These are phyloP conservation scores for Aulostomus chinensis DNA, from an alignment of 2,797 vertebrate genomes.

Conservation along the genomic window DNA sequence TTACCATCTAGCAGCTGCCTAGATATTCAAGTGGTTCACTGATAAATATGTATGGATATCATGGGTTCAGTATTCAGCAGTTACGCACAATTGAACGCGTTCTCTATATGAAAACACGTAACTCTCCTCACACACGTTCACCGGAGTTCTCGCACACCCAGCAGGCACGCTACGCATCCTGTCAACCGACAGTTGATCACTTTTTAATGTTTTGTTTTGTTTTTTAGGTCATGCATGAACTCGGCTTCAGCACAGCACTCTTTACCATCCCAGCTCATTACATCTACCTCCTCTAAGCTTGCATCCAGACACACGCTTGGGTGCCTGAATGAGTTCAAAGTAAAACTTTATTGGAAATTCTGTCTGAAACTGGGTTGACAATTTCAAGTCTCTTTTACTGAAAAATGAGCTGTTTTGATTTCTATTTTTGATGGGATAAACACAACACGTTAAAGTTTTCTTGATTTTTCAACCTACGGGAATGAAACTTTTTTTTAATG, in stretches of 20 bases:
- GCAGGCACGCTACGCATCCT: constrained; percentile 13
- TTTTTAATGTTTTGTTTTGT: constrained; percentile 33
- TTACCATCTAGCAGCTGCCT: constrained; percentile 2
- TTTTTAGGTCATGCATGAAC: constrained; percentile 51
- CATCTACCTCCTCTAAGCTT: neutral
- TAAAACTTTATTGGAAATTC: constrained; percentile 3
- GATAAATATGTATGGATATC: constrained; percentile 41
- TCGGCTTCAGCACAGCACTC: constrained; percentile 1
- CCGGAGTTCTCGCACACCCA: constrained; percentile 19
- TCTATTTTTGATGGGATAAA: too few species aligned
- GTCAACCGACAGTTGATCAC: constrained; percentile 40
- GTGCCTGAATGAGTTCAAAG: too few species aligned
- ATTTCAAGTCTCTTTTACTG: too few species aligned
- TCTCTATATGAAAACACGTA: constrained; percentile 26
- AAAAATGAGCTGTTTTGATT: too few species aligned
- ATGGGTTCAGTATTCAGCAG: constrained; percentile 29
- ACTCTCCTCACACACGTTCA: constrained; percentile 23
- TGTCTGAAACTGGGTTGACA: too few species aligned
- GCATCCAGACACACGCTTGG: constrained; percentile 10
- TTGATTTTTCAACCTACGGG: neutral
- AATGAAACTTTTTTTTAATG: neutral
- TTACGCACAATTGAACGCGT: constrained; percentile 26
- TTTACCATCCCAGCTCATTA: constrained; percentile 1
- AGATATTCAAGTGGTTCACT: constrained; percentile 44
- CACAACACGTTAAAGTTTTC: too few species aligned